phyloP scores from a whole-genome alignment of 2,888 invertebrate species.

The Archips crataeganus region DNA sequence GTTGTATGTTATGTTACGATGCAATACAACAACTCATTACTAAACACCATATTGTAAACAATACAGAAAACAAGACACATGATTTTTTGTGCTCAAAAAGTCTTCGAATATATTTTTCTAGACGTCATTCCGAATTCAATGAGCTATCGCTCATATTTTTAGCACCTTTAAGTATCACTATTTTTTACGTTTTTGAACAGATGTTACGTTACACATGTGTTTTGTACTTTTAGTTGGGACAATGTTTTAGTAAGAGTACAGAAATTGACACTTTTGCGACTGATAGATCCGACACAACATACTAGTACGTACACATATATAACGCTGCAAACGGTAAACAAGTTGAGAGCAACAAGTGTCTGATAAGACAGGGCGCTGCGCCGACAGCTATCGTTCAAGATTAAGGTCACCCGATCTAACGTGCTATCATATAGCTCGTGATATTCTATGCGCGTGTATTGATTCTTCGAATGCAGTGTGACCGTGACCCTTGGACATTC shows the following conservation, averaged over 20 bases:
- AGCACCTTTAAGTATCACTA: too few species aligned
- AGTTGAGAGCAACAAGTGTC: conserved; percentile 64
- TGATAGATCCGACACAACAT: not conserved
- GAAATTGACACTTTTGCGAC: not conserved
- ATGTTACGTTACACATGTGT: too few species aligned
- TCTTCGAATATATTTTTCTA: too few species aligned
- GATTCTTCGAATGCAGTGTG: not conserved
- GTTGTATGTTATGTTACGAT: not conserved
- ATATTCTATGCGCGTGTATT: not conserved
- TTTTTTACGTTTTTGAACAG: too few species aligned
- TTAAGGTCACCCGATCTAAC: conserved; percentile 74
- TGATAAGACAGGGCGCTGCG: conserved; percentile 72
- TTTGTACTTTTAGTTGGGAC: too few species aligned
- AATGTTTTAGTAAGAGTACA: too few species aligned
- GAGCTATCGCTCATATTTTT: too few species aligned
- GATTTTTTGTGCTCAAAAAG: too few species aligned
- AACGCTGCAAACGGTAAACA: conserved; percentile 53
- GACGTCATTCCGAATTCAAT: too few species aligned
- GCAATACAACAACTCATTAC: too few species aligned
- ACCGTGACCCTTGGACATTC: not conserved
- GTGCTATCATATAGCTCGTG: conserved; percentile 24
- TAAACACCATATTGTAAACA: too few species aligned
- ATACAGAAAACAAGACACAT: too few species aligned
- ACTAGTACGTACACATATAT: conserved; percentile 12
- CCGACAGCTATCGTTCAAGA: conserved; percentile 79